Percentiles rank a stretch among this genome's conserved stretches.
Evolutionary conservation across 2,888 invertebrate genomes (phyloP).

Genomic region (Caenorhabditis imperialis): DNA sequence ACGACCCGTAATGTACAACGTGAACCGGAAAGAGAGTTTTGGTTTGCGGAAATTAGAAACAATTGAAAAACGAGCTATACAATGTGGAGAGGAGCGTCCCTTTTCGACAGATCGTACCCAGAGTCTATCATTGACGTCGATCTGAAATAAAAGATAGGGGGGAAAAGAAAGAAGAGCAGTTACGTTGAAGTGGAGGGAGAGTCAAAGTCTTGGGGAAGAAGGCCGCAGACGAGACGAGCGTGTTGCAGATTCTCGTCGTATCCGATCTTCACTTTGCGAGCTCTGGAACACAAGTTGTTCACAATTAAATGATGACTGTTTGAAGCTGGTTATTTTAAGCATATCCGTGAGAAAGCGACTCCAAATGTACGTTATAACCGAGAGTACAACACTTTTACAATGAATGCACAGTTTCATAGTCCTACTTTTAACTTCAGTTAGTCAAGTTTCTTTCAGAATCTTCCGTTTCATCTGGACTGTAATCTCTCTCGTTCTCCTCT

Average conservation of each 20-base stretch:
- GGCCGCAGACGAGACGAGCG: conserved; percentile 57
- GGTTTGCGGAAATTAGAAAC: conserved; percentile 1
- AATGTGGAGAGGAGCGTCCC: conserved; percentile 25
- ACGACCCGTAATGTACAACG: conserved; percentile 39
- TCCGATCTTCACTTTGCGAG: conserved; percentile 31
- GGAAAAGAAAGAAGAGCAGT: background rate
- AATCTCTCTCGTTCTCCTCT: too few relatives aligned
- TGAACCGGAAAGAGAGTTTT: background rate
- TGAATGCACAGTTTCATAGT: too few relatives aligned
- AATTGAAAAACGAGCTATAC: conserved; percentile 17
- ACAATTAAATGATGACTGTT: too few relatives aligned
- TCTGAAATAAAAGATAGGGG: conserved; percentile 3
- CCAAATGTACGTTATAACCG: too few relatives aligned
- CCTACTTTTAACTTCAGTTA: too few relatives aligned
- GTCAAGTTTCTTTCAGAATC: too few relatives aligned
- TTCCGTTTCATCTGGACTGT: too few relatives aligned
- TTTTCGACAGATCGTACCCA: conserved; percentile 49
- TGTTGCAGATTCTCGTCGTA: conserved; percentile 38
- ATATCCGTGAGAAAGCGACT: too few relatives aligned
- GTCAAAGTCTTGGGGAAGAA: conserved; percentile 62
- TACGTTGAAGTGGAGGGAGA: conserved; percentile 47
- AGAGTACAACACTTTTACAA: too few relatives aligned
- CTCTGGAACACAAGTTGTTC: conserved; percentile 15
- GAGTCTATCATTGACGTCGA: conserved; percentile 53
- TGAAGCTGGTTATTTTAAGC: too few relatives aligned